Evolutionary conservation across 2,888 invertebrate species (phyloP).

Genomic region (Drosophila formosana): DNA sequence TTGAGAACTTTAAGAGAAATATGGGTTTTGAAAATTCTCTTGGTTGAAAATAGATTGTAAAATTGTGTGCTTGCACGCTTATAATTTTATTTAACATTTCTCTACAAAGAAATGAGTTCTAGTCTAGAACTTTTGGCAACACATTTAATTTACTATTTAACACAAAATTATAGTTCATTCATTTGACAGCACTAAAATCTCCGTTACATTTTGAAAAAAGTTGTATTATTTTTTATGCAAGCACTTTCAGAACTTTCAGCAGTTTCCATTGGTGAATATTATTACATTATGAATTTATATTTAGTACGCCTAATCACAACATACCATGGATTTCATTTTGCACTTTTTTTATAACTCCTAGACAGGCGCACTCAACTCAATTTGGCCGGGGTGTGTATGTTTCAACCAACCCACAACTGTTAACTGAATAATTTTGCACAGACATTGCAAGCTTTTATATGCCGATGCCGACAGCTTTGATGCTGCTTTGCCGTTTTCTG

Average conservation of each 20-base stretch:
- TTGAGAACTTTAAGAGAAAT: neutral
- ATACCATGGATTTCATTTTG: conserved; percentile 85
- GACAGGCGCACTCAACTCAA: conserved; percentile 59
- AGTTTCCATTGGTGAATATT: conserved; percentile 21
- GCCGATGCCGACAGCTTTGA: conserved; percentile 58
- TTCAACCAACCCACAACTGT: conserved; percentile 85
- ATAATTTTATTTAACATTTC: neutral
- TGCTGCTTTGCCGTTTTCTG: conserved; percentile 60
- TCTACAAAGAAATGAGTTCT: neutral
- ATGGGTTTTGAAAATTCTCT: neutral
- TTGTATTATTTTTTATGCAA: conserved; percentile 26
- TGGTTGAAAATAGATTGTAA: neutral
- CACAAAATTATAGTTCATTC: conserved; percentile 18
- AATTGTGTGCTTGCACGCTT: neutral
- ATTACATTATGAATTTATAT: conserved; percentile 14
- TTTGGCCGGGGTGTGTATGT: conserved; percentile 78
- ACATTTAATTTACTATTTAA: neutral
- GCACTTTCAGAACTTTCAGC: conserved; percentile 43
- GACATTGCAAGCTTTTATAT: conserved; percentile 85
- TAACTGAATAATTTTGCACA: conserved; percentile 85
- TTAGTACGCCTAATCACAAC: conserved; percentile 76
- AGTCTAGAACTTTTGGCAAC: neutral
- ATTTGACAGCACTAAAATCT: conserved; percentile 25
- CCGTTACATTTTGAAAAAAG: conserved; percentile 23
- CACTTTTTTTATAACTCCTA: conserved; percentile 64